These are phyloP conservation scores for Chinchilla lanigera DNA, from an alignment of 2,113 vertebrate genomes.

Conservation along the genomic window DNA sequence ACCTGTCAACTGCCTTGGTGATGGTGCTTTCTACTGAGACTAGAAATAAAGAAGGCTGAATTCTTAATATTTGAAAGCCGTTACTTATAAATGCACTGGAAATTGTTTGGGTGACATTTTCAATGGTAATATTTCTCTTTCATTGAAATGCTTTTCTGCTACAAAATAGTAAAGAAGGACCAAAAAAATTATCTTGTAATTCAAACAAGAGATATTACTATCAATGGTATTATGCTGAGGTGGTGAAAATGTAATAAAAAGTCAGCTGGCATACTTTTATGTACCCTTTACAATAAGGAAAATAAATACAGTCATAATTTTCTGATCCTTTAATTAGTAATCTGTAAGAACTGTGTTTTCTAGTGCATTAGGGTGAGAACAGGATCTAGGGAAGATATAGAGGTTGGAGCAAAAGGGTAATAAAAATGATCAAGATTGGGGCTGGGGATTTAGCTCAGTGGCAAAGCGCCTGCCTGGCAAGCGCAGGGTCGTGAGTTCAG, in stretches of 20 bases:
- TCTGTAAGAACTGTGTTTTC: neutral
- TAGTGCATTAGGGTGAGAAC: neutral
- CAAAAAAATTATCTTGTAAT: neutral
- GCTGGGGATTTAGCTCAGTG: too few relatives aligned
- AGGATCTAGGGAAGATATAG: neutral
- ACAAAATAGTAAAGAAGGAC: neutral
- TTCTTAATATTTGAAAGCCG: neutral
- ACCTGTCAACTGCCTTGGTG: neutral
- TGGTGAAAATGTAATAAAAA: neutral
- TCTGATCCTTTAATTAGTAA: neutral
- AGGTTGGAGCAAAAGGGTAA: neutral
- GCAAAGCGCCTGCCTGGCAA: too few relatives aligned
- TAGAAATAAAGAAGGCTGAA: neutral
- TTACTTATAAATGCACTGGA: neutral
- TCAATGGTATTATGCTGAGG: neutral
- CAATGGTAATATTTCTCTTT: neutral
- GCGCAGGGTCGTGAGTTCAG: too few relatives aligned
- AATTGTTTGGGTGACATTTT: constrained; percentile 13
- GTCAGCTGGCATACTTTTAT: neutral
- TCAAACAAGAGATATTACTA: neutral
- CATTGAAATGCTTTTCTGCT: neutral
- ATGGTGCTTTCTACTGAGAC: neutral
- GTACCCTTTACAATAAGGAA: neutral
- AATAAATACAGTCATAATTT: neutral
- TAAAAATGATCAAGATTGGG: too few relatives aligned